Percentiles rank a stretch among this genome's conserved stretches.
Conservation (phyloP, 2,797 vertebrate genomes). For the Sebastes diaconus region DNA sequence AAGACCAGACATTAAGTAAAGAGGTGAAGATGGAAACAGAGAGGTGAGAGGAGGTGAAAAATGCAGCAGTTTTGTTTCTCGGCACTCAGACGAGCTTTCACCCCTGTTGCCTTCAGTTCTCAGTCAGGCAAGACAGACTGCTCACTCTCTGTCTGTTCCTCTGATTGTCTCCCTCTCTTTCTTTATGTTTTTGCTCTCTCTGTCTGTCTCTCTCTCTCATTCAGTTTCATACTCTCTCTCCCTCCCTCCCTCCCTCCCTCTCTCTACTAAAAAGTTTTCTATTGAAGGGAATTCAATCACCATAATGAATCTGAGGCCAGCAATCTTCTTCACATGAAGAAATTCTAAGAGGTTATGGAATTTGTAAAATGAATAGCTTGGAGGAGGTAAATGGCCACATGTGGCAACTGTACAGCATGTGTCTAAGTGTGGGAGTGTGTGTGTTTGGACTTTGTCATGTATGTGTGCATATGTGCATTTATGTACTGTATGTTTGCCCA, state of each 20-base stretch:
- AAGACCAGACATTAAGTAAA: conserved; percentile 74
- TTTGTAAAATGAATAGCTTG: conserved; percentile 93
- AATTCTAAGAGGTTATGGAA: conserved; percentile 95
- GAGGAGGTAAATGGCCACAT: conserved; percentile 89
- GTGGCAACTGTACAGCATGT: conserved; percentile 29
- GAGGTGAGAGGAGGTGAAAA: background rate
- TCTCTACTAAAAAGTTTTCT: conserved; percentile 90
- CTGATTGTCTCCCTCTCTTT: conserved; percentile 36
- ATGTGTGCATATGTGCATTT: no score
- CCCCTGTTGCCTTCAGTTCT: conserved; percentile 87
- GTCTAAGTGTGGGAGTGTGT: background rate
- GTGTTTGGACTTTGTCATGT: no score
- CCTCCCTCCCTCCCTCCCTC: background rate
- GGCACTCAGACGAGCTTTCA: conserved; percentile 91
- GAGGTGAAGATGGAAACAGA: conserved; percentile 63
- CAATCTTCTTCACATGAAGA: conserved; percentile 93
- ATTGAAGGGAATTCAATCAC: conserved; percentile 95
- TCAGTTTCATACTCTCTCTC: conserved; percentile 27
- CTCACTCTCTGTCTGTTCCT: conserved; percentile 12
- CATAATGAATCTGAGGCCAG: conserved; percentile 94
- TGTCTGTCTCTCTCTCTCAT: background rate
- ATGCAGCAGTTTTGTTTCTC: conserved; percentile 82
- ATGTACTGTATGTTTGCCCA: no score
- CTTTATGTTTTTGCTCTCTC: conserved; percentile 23
- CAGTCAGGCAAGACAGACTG: conserved; percentile 74